These are phyloP conservation scores for Leucosticte australis DNA, from an alignment of 2,113 vertebrate species.

Conservation along the genomic window DNA sequence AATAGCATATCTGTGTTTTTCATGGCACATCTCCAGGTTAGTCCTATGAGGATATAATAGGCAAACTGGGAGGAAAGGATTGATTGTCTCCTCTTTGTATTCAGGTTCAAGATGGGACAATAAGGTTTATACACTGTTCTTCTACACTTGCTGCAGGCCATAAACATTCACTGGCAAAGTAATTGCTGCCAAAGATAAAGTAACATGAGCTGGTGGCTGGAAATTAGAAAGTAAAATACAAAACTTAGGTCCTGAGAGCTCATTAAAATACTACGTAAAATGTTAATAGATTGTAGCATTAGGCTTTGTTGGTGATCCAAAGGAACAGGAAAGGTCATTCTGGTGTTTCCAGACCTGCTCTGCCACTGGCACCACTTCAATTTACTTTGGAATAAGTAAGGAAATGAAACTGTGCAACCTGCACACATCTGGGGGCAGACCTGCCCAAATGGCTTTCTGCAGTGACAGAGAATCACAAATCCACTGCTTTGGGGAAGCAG, in stretches of 20 bases:
- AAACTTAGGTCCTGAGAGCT: background rate
- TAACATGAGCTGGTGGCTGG: background rate
- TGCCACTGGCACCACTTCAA: background rate
- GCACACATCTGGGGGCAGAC: background rate
- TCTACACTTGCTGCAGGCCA: slow-evolving; percentile 6
- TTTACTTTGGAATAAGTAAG: background rate
- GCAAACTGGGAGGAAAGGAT: slow-evolving; percentile 16
- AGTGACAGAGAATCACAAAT: background rate
- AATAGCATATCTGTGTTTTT: slow-evolving; percentile 52
- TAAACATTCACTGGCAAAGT: slow-evolving; percentile 7
- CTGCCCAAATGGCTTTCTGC: background rate
- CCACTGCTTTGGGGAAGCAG: background rate
- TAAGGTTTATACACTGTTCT: background rate
- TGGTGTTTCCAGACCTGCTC: background rate
- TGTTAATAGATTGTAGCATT: background rate
- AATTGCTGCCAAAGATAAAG: slow-evolving; percentile 25
- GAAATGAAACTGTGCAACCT: background rate
- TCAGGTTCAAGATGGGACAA: slow-evolving; percentile 29
- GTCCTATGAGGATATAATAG: slow-evolving; percentile 10
- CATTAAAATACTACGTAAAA: slow-evolving; percentile 15
- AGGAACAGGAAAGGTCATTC: background rate
- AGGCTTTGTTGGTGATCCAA: slow-evolving; percentile 18
- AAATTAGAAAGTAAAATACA: background rate
- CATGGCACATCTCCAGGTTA: slow-evolving; percentile 33
- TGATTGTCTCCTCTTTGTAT: background rate